Evolutionary conservation across 2,113 vertebrate species (phyloP), one percentile per base, ranked within the genome.

Genomic region (Catharus fuscescens): DNA sequence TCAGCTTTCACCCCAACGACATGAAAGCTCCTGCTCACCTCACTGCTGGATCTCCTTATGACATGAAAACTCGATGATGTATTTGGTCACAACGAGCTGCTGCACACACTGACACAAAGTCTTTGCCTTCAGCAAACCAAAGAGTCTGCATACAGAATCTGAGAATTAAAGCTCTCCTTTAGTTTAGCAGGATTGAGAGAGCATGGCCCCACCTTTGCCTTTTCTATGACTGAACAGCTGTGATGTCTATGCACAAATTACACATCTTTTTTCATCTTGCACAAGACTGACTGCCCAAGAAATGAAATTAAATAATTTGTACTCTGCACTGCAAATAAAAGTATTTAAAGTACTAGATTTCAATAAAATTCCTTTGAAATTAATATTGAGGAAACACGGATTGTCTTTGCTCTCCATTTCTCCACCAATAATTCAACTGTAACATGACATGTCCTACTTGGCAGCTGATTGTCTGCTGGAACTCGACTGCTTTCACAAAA

Each of bases 21-120:
- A 14, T 5, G 1, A 42, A 47, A 77, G 5, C 3, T 26, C 26
- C 18, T 0, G 4, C 28, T 52, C 17, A 3, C 12, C 38, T 70
- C 7, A 1, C 5, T 6, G 7, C 9, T 31, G 21, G 4, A 34
- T 42, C 2, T 71, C 29, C 25, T 38, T 4, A 8, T 0, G 2
- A 52, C 16, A 53, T 1, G 14, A 74, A 40, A 67, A 72, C 8
- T 0, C 20, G 6, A 16, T 25, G 0, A 28, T 4, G 8, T 2
- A 4, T 26, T 20, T 7, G 32, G 38, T 13, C 42, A 77, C 20
- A 56, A 36, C 1, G 1, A 59, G 9, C 17, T 54, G 34, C 38
- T 45, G 21, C 50, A 29, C 3, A 0, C 7, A 44, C 0, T 9
- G 50, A 53, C 23, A 47, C 15, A 0, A 26, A 6, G 24, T 11